Conservation (phyloP, 2,113 vertebrate genomes). For the Taurulus bubalis region DNA sequence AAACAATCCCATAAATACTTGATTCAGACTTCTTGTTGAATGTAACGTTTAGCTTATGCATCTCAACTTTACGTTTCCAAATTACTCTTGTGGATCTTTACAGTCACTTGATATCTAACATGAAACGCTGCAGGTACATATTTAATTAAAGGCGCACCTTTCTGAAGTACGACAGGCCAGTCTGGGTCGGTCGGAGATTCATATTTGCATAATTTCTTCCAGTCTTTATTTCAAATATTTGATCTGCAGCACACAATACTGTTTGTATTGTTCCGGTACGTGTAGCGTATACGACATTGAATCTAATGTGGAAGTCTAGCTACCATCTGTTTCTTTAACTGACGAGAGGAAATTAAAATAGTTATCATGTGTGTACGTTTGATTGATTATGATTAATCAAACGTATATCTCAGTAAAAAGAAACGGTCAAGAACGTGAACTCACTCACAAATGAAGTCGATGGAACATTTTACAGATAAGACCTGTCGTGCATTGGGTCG, state of each 20-base stretch:
- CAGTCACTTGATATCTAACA: neutral
- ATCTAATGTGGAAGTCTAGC: neutral
- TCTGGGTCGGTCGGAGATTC: too few species aligned
- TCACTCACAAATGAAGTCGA: too few species aligned
- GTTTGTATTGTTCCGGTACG: neutral
- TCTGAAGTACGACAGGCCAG: slow-evolving; percentile 1
- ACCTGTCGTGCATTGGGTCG: too few species aligned
- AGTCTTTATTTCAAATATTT: too few species aligned
- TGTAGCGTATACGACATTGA: neutral
- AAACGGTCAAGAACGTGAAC: too few species aligned
- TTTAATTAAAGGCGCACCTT: slow-evolving; percentile 4
- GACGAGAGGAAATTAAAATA: neutral
- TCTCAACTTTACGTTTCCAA: neutral
- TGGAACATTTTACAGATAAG: too few species aligned
- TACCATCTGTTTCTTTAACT: neutral
- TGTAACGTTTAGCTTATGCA: neutral
- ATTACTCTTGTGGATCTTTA: neutral
- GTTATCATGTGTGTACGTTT: too few species aligned
- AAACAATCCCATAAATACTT: neutral
- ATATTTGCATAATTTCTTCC: too few species aligned
- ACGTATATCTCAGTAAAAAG: too few species aligned
- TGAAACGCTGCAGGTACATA: neutral
- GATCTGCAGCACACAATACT: neutral
- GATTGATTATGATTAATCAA: too few species aligned
- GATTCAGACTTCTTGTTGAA: neutral